A percentile compares a stretch with the other conserved stretches of the same genome.
Conservation (phyloP, 2,797 vertebrate genomes). For the Takifugu ocellatus region DNA sequence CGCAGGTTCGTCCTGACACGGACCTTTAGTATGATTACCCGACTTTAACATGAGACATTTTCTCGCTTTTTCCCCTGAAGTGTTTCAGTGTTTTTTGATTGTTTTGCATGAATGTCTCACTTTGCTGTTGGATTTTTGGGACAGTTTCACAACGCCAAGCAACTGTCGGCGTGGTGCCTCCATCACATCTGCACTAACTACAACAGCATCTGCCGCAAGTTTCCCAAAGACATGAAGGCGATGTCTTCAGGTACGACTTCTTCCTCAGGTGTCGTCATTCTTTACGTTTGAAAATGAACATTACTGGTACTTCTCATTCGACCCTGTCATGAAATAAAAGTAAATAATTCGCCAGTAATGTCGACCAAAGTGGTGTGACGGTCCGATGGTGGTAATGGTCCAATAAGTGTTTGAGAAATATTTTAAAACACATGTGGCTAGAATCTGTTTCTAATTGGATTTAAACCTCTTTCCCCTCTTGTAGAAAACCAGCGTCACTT, state of each 20-base stretch:
- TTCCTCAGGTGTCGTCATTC: too few relatives aligned
- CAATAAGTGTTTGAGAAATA: too few relatives aligned
- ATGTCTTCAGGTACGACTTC: slow-evolving; percentile 81
- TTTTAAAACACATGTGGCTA: background rate
- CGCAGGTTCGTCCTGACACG: slow-evolving; percentile 75
- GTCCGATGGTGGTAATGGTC: too few relatives aligned
- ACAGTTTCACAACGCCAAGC: slow-evolving; percentile 88
- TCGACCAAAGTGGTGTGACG: too few relatives aligned
- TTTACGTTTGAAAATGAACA: too few relatives aligned
- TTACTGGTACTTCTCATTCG: too few relatives aligned
- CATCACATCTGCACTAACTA: slow-evolving; percentile 95
- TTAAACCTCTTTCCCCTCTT: slow-evolving; percentile 4
- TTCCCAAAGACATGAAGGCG: slow-evolving; percentile 89
- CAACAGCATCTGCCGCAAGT: slow-evolving; percentile 89
- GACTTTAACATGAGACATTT: too few relatives aligned
- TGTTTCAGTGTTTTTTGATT: background rate
- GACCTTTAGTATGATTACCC: background rate
- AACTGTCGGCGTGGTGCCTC: slow-evolving; percentile 87
- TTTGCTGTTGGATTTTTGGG: background rate
- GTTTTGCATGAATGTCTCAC: background rate
- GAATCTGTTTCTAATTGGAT: slow-evolving; percentile 14
- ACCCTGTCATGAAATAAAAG: too few relatives aligned
- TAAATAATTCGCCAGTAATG: too few relatives aligned
- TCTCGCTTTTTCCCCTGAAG: too few relatives aligned
- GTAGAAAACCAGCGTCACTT: slow-evolving; percentile 86